Evolutionary conservation across 1,140 invertebrate genomes (phyloP).

Genomic region (Conus ventricosus): DNA sequence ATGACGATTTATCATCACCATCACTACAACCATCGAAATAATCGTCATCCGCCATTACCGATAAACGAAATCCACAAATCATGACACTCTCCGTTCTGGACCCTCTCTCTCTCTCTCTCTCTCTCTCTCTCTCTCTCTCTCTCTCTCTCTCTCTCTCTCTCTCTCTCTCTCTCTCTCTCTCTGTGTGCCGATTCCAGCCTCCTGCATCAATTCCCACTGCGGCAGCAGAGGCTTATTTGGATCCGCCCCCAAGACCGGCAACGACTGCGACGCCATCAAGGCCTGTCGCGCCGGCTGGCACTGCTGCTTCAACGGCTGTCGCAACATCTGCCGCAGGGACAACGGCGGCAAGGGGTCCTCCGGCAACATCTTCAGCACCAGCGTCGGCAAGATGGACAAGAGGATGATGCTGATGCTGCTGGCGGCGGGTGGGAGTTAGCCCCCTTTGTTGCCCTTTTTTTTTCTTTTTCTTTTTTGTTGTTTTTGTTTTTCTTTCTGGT

Average conservation of each 20-base stretch:
- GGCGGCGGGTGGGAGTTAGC: not conserved
- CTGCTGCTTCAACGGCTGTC: constrained; percentile 23
- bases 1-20: too few species aligned
- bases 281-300: not conserved
- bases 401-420: not conserved
- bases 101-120: too few species aligned
- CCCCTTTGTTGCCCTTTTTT: not conserved
- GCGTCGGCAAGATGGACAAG: not conserved
- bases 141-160: too few species aligned
- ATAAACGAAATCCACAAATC: too few species aligned
- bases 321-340: not conserved
- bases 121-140: too few species aligned
- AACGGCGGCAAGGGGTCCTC: not conserved
- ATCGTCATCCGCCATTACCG: too few species aligned
- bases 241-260: not conserved
- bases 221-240: not conserved
- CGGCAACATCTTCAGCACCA: constrained; percentile 14
- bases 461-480: too few species aligned
- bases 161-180: too few species aligned
- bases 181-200: not conserved
- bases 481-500: too few species aligned
- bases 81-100: too few species aligned
- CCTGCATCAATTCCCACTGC: constrained; percentile 4
- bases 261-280: constrained; percentile 24
- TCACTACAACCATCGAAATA: too few species aligned